These are phyloP conservation scores for Dolichotis patagonum DNA, from an alignment of 2,113 vertebrate genomes.

Conservation along the genomic window DNA sequence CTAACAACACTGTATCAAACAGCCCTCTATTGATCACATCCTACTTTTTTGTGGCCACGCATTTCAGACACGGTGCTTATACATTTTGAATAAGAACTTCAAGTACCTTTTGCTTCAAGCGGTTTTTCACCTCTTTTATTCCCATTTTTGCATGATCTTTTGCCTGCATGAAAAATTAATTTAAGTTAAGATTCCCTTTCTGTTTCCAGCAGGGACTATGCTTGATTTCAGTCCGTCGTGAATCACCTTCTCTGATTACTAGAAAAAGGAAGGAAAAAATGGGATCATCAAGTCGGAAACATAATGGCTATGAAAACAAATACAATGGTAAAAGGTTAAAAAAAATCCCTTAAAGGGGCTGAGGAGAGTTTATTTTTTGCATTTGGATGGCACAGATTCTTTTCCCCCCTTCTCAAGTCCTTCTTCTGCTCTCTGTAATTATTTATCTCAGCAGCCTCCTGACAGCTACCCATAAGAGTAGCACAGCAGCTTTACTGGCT, in stretches of 20 bases:
- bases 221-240: conserved; percentile 79
- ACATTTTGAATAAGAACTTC: conserved; percentile 90
- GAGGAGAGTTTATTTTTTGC: conserved; percentile 74
- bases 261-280: conserved; percentile 80
- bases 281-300: conserved; percentile 79
- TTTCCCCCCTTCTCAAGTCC: neutral
- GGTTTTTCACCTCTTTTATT: conserved; percentile 97
- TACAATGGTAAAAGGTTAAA: conserved; percentile 77
- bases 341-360: conserved; percentile 70
- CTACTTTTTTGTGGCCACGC: conserved; percentile 85
- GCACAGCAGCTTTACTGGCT: conserved; percentile 34
- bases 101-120: conserved; percentile 95
- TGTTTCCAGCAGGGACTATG: conserved; percentile 82
- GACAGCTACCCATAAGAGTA: neutral
- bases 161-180: conserved; percentile 92
- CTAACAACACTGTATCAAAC: conserved; percentile 89
- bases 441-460: conserved; percentile 69
- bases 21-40: conserved; percentile 89
- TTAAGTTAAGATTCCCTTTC: conserved; percentile 87
- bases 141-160: conserved; percentile 99
- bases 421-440: conserved; percentile 56
- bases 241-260: conserved; percentile 83
- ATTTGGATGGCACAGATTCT: conserved; percentile 64
- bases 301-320: conserved; percentile 84
- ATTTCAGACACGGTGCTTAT: conserved; percentile 86